phyloP scores from a whole-genome alignment of 2,888 invertebrate species.

The Abrostola triplasia region DNA sequence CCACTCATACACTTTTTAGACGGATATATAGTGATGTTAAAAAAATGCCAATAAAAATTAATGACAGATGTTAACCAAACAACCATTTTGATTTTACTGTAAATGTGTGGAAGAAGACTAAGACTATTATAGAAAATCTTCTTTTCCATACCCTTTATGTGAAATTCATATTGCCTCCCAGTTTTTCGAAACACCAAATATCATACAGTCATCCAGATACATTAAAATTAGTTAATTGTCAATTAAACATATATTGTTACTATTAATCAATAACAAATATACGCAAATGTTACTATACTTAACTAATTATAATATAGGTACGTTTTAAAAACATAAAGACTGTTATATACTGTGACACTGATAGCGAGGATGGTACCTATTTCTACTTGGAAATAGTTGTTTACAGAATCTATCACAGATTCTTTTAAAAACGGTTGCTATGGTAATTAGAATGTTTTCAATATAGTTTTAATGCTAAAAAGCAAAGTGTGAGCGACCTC shows the following conservation, averaged over 20 bases:
- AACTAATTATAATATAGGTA: constrained; percentile 3
- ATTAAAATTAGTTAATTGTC: neutral
- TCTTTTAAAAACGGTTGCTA: no score
- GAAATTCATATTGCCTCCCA: neutral
- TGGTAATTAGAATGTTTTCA: no score
- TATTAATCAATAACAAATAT: constrained; percentile 3
- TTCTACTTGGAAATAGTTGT: neutral
- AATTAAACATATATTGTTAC: constrained; percentile 4
- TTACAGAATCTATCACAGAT: neutral
- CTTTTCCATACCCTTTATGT: neutral
- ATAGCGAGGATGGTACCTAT: no score
- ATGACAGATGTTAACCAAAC: no score
- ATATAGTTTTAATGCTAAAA: neutral
- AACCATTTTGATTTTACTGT: no score
- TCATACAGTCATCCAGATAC: constrained; percentile 18
- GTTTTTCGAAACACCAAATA: neutral
- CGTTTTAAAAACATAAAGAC: neutral
- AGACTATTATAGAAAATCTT: neutral
- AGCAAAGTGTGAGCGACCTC: constrained; percentile 55
- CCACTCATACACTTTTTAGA: constrained; percentile 53
- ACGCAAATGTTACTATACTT: neutral
- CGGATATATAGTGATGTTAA: neutral
- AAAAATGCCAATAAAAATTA: no score
- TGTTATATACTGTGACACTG: neutral
- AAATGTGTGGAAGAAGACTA: no score